These are phyloP conservation scores for Diadromus collaris DNA, from an alignment of 2,888 invertebrate species.

Conservation along the genomic window DNA sequence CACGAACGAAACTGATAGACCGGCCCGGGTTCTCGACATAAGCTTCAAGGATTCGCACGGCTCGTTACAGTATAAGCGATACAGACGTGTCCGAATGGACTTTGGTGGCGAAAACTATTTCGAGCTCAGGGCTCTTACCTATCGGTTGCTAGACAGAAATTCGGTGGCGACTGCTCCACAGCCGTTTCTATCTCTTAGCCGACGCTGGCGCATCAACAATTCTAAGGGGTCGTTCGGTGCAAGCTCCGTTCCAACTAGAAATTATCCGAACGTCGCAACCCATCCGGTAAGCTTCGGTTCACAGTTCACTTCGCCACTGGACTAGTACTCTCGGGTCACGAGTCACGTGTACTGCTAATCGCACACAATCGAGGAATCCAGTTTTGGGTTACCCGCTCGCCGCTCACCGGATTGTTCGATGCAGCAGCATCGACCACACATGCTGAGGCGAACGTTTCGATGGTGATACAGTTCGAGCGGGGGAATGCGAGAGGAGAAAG, in stretches of 20 bases:
- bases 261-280: conserved; percentile 46
- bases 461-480: not conserved
- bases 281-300: conserved; percentile 32
- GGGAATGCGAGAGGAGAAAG: not conserved
- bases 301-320: conserved; percentile 10
- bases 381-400: conserved; percentile 38
- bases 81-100: conserved; percentile 28
- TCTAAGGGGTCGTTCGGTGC: conserved; percentile 30
- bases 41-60: conserved; percentile 27
- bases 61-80: conserved; percentile 46
- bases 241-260: conserved; percentile 29
- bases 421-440: conserved; percentile 23
- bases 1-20: conserved; percentile 21
- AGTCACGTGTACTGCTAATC: conserved; percentile 51
- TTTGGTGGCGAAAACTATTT: conserved; percentile 44
- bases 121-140: conserved; percentile 16
- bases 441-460: conserved; percentile 1
- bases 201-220: conserved; percentile 19
- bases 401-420: conserved; percentile 21
- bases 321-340: conserved; percentile 26
- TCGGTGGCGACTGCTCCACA: conserved; percentile 40
- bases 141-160: conserved; percentile 50
- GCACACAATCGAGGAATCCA: conserved; percentile 49
- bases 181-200: conserved; percentile 13
- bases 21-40: conserved; percentile 14